These are phyloP conservation scores for Thalpophila matura DNA, from an alignment of 2,888 invertebrate species.

Conservation along the genomic window DNA sequence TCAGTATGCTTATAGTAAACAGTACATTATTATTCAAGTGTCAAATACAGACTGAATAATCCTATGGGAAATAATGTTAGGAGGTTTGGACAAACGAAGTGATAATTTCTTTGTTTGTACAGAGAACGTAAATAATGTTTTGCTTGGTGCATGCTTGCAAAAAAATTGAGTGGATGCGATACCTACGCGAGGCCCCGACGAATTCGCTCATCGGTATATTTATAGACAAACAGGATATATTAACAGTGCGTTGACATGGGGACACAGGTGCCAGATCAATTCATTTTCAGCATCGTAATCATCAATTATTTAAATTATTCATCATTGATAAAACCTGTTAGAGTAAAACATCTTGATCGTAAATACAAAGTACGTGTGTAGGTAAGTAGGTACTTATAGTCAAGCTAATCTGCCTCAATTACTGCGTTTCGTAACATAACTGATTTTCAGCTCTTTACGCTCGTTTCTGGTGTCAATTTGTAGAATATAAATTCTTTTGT, in stretches of 20 bases:
- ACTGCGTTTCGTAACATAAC: background rate
- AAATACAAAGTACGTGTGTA: background rate
- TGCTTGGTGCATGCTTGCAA: slow-evolving; percentile 46
- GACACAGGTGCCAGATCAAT: slow-evolving; percentile 70
- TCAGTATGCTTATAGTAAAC: slow-evolving; percentile 23
- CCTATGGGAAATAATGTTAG: slow-evolving; percentile 11
- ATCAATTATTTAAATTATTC: slow-evolving; percentile 56
- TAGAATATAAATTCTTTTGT: too few species aligned
- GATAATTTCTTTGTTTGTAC: slow-evolving; percentile 30
- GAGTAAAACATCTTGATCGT: slow-evolving; percentile 5
- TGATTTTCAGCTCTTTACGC: slow-evolving; percentile 13
- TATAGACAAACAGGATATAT: slow-evolving; percentile 78
- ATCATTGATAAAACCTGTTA: slow-evolving; percentile 43
- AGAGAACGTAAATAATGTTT: slow-evolving; percentile 24
- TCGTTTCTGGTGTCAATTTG: background rate
- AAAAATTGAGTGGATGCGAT: slow-evolving; percentile 36
- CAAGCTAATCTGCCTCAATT: slow-evolving; percentile 1
- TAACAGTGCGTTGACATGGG: slow-evolving; percentile 75
- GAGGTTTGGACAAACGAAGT: background rate
- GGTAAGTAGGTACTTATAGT: background rate
- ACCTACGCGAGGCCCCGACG: slow-evolving; percentile 62
- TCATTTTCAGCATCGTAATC: slow-evolving; percentile 64
- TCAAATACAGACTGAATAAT: slow-evolving; percentile 18
- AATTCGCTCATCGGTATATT: slow-evolving; percentile 73
- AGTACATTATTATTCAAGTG: slow-evolving; percentile 31